Percentiles rank a stretch among this genome's conserved stretches.
phyloP scores from a whole-genome alignment of 2,113 vertebrate species.

The Erythrolamprus reginae region DNA sequence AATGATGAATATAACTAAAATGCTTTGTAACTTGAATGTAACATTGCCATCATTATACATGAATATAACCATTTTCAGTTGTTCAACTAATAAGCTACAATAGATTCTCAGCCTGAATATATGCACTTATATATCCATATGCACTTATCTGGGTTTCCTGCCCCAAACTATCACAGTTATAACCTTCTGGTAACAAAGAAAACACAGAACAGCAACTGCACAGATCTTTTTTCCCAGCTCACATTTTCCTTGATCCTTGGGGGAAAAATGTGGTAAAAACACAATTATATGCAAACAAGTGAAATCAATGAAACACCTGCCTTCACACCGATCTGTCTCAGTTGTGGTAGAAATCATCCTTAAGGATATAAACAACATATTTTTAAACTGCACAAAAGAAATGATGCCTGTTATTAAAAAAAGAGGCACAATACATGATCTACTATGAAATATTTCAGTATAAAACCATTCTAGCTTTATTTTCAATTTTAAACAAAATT shows the following conservation, averaged over 20 bases:
- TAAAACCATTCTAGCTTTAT: neutral
- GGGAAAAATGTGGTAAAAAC: neutral
- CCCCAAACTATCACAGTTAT: neutral
- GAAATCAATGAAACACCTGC: neutral
- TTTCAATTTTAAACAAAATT: neutral
- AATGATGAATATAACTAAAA: neutral
- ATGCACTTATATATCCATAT: too few species aligned
- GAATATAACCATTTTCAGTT: neutral
- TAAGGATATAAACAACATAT: neutral
- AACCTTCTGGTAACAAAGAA: neutral
- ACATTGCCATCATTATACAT: neutral
- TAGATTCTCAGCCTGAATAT: neutral
- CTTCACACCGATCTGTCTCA: neutral
- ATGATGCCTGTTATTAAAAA: neutral
- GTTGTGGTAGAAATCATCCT: neutral
- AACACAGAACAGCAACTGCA: neutral
- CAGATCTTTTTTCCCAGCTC: neutral
- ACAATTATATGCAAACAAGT: neutral
- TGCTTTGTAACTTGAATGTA: neutral
- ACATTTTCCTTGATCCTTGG: neutral
- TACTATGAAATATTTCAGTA: neutral
- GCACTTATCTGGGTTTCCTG: neutral
- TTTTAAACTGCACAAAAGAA: neutral
- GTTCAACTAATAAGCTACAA: neutral
- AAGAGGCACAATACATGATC: neutral